Conservation (phyloP, 2,888 invertebrate species). For the Sepioteuthis lessoniana region DNA sequence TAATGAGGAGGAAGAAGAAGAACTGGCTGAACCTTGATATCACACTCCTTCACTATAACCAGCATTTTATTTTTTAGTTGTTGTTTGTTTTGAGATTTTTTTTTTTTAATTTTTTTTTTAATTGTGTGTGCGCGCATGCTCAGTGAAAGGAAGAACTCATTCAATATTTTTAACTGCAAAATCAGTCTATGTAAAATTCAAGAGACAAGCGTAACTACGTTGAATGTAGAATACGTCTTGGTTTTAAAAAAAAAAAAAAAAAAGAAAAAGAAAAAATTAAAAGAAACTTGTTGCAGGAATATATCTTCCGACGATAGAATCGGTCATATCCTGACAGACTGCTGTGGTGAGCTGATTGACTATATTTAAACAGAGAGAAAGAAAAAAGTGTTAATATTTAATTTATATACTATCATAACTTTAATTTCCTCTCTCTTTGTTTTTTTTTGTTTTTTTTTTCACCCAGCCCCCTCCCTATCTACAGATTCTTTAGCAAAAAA, state of each 20-base stretch:
- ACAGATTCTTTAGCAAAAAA: neutral
- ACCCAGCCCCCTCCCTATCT: neutral
- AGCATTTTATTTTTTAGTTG: conserved; percentile 2
- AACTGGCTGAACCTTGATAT: conserved; percentile 12
- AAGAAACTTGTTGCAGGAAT: neutral
- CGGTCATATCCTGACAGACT: neutral
- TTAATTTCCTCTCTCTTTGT: neutral
- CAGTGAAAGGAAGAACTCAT: conserved; percentile 2
- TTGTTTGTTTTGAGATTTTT: neutral
- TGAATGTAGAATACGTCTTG: neutral
- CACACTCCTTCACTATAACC: neutral
- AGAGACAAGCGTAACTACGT: neutral
- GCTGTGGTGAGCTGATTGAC: neutral
- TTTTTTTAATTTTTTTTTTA: neutral
- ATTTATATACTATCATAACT: conserved; percentile 23
- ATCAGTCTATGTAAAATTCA: conserved; percentile 4
- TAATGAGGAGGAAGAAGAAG: conserved; percentile 24
- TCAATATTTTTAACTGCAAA: neutral
- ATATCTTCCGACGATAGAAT: neutral
- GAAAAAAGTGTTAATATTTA: conserved; percentile 2
- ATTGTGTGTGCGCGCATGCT: neutral
- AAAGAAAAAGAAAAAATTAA: neutral
- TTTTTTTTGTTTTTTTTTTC: neutral
- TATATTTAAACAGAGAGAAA: neutral
- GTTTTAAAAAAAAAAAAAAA: neutral